Evolutionary conservation across 2,113 vertebrate species (phyloP).

Genomic region (Pycnonotus jocosus): DNA sequence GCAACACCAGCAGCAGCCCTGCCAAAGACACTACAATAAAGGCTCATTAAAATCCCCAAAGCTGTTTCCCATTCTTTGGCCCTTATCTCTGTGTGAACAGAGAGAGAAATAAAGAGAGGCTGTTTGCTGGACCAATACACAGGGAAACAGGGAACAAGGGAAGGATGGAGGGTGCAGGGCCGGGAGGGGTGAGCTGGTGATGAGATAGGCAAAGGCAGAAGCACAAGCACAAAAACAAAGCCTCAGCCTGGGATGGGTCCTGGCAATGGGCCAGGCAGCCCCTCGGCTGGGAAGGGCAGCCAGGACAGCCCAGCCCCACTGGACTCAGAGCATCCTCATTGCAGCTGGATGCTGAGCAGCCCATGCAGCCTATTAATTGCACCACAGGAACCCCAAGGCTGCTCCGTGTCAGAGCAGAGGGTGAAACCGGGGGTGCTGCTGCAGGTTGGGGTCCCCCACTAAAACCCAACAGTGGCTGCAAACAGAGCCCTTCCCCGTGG

Average conservation of each 20-base stretch:
- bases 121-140: not conserved
- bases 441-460: fast-evolving
- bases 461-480: not conserved
- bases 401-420: not conserved
- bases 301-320: not conserved
- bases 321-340: fast-evolving
- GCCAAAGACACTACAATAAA: conserved; percentile 28
- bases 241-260: not conserved
- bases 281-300: not conserved
- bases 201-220: not conserved
- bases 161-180: not conserved
- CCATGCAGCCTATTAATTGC: not conserved
- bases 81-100: conserved; percentile 60
- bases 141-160: not conserved
- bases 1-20: not conserved
- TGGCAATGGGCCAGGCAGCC: not conserved
- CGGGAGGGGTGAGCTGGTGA: not conserved
- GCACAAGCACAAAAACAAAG: not conserved
- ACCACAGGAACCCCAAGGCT: not conserved
- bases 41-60: conserved; percentile 49
- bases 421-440: not conserved
- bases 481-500: not conserved
- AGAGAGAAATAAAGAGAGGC: conserved; percentile 9
- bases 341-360: fast-evolving
- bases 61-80: conserved; percentile 32